Conservation (phyloP, 2,113 vertebrate species). For the Mastomys natalensis region DNA sequence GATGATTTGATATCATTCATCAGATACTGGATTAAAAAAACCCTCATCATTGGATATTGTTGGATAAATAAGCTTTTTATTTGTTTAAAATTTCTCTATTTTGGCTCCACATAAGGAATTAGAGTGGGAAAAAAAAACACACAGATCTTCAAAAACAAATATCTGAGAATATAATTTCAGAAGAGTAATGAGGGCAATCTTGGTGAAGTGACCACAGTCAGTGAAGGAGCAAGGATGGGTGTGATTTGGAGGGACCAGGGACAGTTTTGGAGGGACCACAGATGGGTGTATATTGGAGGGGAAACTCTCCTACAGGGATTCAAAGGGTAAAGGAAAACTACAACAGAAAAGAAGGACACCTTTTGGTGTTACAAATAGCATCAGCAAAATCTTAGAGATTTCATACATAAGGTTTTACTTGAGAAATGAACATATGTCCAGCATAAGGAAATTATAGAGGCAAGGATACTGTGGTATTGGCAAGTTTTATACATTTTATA, state of each 20-base stretch:
- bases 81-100: constrained; percentile 35
- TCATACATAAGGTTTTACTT: neutral
- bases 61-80: neutral
- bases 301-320: neutral
- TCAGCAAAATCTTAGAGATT: neutral
- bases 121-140: neutral
- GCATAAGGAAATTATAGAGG: neutral
- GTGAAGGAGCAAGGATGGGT: neutral
- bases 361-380: neutral
- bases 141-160: neutral
- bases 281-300: neutral
- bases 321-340: neutral
- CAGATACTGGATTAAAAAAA: neutral
- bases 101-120: neutral
- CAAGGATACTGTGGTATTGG: neutral
- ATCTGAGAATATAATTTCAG: neutral
- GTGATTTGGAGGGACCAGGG: neutral
- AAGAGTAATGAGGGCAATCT: neutral
- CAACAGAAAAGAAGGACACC: neutral
- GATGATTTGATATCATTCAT: constrained; percentile 46
- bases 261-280: neutral
- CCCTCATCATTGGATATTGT: neutral
- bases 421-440: neutral
- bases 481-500: neutral
- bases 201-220: neutral